Evolutionary conservation across 2,888 invertebrate species (phyloP), one percentile per base, ranked within the genome.

Genomic region (Lithophane semibrunnea): DNA sequence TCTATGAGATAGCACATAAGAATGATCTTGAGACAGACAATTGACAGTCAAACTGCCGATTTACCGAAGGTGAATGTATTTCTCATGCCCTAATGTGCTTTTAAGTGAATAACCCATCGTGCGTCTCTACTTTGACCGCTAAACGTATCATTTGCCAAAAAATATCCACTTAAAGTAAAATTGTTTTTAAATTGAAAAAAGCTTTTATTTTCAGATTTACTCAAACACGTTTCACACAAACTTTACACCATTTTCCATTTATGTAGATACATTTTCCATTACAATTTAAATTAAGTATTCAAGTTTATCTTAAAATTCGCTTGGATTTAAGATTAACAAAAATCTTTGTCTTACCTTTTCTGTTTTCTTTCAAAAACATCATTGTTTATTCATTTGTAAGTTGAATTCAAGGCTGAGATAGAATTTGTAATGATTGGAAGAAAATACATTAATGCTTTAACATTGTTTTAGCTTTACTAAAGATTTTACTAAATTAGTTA

Each of bases 331-430:
- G 42, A 13, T 49, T n/a, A 69, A 72, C 37, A 5, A 86, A 83
- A 82, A 56, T 44, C 24, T 63, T 69, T 72, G 67, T 68, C 49
- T 44, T 73, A 72, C 12, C 21, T 37, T 85, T 71, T 78, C 54
- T 68, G 21, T 86, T 86, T 86, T 72, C 73, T 79, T 82, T 68
- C 37, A 52, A 67, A 67, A 83, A 68, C 44, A 52, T 44, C 13
- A 60, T 86, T 73, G 67, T 77, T 83, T 73, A 83, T 86, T 83
- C 56, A 73, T 83, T 83, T 68, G 54, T 56, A 85, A 82, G 18
- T 82, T 72, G 72, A 76, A 66, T 54, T 72, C 42, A 64, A 56
- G 44, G 63, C 73, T 79, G 65, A 58, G 61, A 69, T 72, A 49
- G 73, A 73, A 73, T 86, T 71, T 77, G n/a, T 63, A 72, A 82